phyloP scores from a whole-genome alignment of 37 sponge, comb jelly and placozoan genomes.

The Chondrosia reniformis region DNA sequence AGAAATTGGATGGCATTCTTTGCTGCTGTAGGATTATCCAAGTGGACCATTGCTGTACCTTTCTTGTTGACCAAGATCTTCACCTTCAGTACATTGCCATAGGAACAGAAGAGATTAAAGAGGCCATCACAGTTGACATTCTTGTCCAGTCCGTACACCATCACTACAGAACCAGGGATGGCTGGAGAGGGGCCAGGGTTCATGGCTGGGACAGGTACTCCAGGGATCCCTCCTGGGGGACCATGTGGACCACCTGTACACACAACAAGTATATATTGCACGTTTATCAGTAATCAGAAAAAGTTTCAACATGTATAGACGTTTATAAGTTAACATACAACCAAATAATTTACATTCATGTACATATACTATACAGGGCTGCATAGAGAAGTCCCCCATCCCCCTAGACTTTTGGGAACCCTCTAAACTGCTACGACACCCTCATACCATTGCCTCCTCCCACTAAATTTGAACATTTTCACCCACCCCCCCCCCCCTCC shows the following conservation, averaged over 20 bases:
- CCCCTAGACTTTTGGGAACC: no score
- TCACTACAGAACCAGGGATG: constrained; percentile 74
- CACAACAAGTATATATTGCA: not conserved
- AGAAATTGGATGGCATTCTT: constrained; percentile 84
- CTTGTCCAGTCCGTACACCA: constrained; percentile 79
- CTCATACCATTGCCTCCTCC: no score
- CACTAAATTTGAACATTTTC: no score
- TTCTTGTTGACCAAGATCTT: constrained; percentile 84
- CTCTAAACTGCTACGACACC: no score
- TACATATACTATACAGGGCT: no score
- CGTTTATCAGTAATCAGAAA: not conserved
- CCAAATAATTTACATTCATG: no score
- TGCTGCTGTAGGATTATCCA: constrained; percentile 75
- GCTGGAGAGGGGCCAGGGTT: not conserved
- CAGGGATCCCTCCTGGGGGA: not conserved
- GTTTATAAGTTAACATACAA: no score
- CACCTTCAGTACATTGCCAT: constrained; percentile 88
- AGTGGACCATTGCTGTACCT: constrained; percentile 91
- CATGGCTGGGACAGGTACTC: not conserved
- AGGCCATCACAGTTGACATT: constrained; percentile 74
- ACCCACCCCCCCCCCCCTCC: no score
- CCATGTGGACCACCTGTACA: not conserved
- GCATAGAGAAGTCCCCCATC: no score
- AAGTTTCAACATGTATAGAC: no score
- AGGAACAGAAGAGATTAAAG: constrained; percentile 89